These are phyloP conservation scores for Drosophila sp. DNA, from an alignment of 1,140 invertebrate genomes.

Conservation along the genomic window DNA sequence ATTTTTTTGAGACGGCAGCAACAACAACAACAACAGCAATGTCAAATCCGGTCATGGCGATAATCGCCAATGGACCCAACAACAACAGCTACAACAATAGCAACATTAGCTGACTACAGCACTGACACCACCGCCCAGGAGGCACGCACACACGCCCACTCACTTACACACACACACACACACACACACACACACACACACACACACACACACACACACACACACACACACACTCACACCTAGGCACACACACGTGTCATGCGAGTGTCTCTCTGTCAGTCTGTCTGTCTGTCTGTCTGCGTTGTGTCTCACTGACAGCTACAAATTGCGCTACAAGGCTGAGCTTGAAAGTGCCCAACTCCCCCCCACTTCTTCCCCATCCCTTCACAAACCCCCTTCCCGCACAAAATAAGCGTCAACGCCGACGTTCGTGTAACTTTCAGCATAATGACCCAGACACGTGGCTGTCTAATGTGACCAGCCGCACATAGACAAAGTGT, in stretches of 20 bases:
- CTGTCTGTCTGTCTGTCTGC: conserved; percentile 24
- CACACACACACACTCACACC: conserved; percentile 33
- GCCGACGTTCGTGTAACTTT: conserved; percentile 78
- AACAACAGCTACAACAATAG: conserved; percentile 19
- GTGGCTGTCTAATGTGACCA: conserved; percentile 81
- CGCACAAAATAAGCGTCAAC: conserved; percentile 65
- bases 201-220: conserved; percentile 43
- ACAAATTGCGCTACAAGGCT: conserved; percentile 75
- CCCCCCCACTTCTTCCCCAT: not conserved
- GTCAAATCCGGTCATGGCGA: conserved; percentile 52
- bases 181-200: conserved; percentile 24
- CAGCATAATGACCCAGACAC: conserved; percentile 83
- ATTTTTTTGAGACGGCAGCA: conserved; percentile 32
- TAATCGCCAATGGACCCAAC: conserved; percentile 64
- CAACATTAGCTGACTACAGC: conserved; percentile 63
- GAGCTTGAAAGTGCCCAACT: conserved; percentile 36
- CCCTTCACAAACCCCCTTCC: not conserved
- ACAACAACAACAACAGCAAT: conserved; percentile 31
- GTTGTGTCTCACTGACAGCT: conserved; percentile 70
- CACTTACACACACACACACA: conserved; percentile 40
- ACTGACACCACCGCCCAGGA: conserved; percentile 55
- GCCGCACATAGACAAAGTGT: conserved; percentile 49
- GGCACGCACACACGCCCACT: conserved; percentile 55
- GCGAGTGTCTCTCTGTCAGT: conserved; percentile 29
- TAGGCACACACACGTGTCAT: conserved; percentile 66